A percentile compares a stretch with the other conserved stretches of the same genome.
Conservation (phyloP, 2,113 vertebrate genomes). For the Theropithecus gelada region DNA sequence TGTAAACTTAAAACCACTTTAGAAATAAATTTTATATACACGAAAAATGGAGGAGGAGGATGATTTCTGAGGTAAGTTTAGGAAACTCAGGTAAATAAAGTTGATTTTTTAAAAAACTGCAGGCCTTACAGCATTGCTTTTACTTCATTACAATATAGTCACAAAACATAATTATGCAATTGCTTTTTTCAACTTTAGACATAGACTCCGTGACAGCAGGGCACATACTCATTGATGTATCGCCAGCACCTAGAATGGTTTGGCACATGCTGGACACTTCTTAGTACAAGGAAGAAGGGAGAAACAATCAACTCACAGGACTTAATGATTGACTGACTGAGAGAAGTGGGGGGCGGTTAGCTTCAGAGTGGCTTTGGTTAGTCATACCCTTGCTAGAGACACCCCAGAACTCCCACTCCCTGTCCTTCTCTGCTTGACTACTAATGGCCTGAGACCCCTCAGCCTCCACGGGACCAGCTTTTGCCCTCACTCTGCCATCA, state of each 20-base stretch:
- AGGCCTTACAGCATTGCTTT: neutral
- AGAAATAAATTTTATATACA: neutral
- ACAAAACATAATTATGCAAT: neutral
- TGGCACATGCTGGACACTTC: neutral
- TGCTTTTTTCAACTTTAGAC: neutral
- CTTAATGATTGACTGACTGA: neutral
- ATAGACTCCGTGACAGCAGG: neutral
- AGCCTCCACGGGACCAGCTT: neutral
- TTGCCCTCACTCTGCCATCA: neutral
- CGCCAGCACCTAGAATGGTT: neutral
- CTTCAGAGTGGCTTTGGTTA: neutral
- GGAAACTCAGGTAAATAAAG: neutral
- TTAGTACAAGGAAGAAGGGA: neutral
- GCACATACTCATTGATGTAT: neutral
- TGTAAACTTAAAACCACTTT: neutral
- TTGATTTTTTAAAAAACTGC: neutral
- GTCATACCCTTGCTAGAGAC: neutral
- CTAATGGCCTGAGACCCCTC: neutral
- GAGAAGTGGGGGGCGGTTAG: neutral
- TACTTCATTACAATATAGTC: neutral
- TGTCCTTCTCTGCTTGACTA: neutral
- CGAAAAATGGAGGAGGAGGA: neutral
- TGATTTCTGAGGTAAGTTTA: neutral
- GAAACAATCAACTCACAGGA: neutral
- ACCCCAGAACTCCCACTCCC: neutral